A percentile compares a stretch with the other conserved stretches of the same genome.
These are phyloP conservation scores for Agrochola lychnidis DNA, from an alignment of 2,888 invertebrate genomes.

Conservation along the genomic window DNA sequence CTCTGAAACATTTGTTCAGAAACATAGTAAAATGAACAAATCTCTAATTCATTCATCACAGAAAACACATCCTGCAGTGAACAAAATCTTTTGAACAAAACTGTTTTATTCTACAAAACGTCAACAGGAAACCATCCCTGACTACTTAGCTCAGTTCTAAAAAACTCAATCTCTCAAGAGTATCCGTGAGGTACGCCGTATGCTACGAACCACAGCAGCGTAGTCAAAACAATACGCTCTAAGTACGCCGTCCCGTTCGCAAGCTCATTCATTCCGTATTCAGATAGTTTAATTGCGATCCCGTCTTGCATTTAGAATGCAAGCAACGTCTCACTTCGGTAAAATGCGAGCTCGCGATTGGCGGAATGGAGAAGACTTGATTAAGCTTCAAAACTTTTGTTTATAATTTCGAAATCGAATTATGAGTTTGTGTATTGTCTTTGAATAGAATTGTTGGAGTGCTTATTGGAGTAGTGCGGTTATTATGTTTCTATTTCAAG, in stretches of 20 bases:
- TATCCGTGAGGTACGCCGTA: background rate
- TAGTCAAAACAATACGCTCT: slow-evolving; percentile 61
- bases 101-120: background rate
- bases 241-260: slow-evolving; percentile 62
- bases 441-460: slow-evolving; percentile 21
- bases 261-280: slow-evolving; percentile 74
- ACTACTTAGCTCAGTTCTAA: background rate
- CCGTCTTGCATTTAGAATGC: slow-evolving; percentile 77
- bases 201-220: slow-evolving; percentile 15
- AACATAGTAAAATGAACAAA: too few relatives aligned
- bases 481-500: background rate
- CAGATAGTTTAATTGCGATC: slow-evolving; percentile 80
- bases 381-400: slow-evolving; percentile 64
- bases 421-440: slow-evolving; percentile 50
- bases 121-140: background rate
- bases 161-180: slow-evolving; percentile 4
- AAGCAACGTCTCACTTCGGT: slow-evolving; percentile 70
- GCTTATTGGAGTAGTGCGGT: background rate
- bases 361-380: slow-evolving; percentile 59
- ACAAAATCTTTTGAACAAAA: background rate
- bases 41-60: background rate
- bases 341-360: slow-evolving; percentile 64
- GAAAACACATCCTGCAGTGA: background rate
- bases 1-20: background rate
- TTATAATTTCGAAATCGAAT: slow-evolving; percentile 63